phyloP scores from a whole-genome alignment of 30 jellyfish, hydroid and myxozoan species.

The Nemopilema nomurai region DNA sequence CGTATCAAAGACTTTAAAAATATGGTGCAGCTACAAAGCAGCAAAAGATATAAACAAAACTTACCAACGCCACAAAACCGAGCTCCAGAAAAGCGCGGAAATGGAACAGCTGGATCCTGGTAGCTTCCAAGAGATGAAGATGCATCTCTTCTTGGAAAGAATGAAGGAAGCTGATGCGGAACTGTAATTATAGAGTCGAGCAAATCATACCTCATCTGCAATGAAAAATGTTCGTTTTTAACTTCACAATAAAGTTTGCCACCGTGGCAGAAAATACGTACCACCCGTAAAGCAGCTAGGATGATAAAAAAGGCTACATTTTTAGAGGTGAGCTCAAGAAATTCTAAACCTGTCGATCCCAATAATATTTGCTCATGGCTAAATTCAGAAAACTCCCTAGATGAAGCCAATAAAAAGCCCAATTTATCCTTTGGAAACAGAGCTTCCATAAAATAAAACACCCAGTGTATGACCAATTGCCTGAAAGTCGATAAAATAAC shows the following conservation, averaged over 20 bases:
- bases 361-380: no score
- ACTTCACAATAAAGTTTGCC: background rate
- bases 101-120: slow-evolving; percentile 93
- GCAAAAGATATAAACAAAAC: background rate
- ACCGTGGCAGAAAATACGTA: background rate
- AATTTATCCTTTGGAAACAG: no score
- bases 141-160: slow-evolving; percentile 54
- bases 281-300: background rate
- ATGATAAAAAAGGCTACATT: no score
- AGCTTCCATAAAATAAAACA: no score
- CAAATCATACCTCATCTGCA: slow-evolving; percentile 60
- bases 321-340: no score
- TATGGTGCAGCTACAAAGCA: background rate
- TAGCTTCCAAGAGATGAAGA: slow-evolving; percentile 65
- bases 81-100: slow-evolving; percentile 98
- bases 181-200: slow-evolving; percentile 60
- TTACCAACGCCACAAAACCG: slow-evolving; percentile 96
- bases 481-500: no score
- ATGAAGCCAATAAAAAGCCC: no score
- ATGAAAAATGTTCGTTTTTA: background rate
- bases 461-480: no score
- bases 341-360: no score
- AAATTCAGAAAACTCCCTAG: no score
- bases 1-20: background rate
- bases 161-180: slow-evolving; percentile 66